Conservation (phyloP, 1,140 invertebrate species). For the Drosophila azteca region DNA sequence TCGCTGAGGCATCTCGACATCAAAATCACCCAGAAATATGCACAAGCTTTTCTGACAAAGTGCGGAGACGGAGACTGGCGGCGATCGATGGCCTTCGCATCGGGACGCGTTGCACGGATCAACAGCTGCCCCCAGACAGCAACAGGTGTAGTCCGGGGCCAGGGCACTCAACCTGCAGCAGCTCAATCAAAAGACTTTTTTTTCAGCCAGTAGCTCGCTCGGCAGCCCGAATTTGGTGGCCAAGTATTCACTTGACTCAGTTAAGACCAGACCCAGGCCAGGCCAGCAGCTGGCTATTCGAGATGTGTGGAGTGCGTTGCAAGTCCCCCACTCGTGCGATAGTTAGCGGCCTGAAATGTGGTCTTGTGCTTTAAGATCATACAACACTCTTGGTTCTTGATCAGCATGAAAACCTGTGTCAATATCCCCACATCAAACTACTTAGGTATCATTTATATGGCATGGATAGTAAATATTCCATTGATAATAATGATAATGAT, state of each 20-base stretch:
- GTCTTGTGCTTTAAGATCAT: too few species aligned
- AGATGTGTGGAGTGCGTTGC: not conserved
- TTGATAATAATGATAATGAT: too few species aligned
- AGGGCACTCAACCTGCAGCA: constrained; percentile 27
- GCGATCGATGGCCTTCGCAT: constrained; percentile 52
- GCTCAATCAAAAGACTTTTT: constrained; percentile 8
- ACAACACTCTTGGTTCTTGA: too few species aligned
- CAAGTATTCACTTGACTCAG: constrained; percentile 25
- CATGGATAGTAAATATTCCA: too few species aligned
- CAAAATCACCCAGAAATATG: constrained; percentile 51
- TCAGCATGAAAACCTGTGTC: too few species aligned
- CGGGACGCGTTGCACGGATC: constrained; percentile 35
- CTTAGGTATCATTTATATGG: too few species aligned
- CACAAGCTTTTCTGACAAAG: constrained; percentile 37
- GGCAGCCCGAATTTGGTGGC: constrained; percentile 25
- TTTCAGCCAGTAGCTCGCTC: constrained; percentile 28
- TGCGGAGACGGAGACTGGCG: constrained; percentile 33
- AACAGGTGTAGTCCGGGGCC: constrained; percentile 44
- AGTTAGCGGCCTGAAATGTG: too few species aligned
- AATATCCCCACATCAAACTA: too few species aligned
- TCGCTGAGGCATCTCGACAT: constrained; percentile 16
- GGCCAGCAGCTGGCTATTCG: constrained; percentile 9
- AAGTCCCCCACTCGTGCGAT: not conserved
- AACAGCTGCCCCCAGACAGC: constrained; percentile 35
- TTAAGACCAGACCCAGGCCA: constrained; percentile 6